A percentile compares a stretch with the other conserved stretches of the same genome.
These are phyloP conservation scores for Kuschelorhynchus macadamiae DNA, from an alignment of 2,888 invertebrate species.

Conservation along the genomic window DNA sequence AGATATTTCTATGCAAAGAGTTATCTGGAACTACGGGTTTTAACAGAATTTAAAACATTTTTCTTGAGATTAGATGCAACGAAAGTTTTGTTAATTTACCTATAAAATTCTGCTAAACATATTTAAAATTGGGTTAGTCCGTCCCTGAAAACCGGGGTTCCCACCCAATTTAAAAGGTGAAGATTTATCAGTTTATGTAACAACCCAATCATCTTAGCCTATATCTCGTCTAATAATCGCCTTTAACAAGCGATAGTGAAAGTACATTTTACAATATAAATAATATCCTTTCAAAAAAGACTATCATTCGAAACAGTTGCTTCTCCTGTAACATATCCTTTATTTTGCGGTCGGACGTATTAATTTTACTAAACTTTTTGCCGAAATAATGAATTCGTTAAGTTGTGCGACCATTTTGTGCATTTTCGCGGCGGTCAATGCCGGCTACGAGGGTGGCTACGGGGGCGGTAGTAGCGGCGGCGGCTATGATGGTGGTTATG, in stretches of 20 bases:
- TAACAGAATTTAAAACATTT: too few relatives aligned
- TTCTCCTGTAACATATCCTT: conserved; percentile 3
- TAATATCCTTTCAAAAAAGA: conserved; percentile 49
- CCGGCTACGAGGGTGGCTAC: conserved; percentile 55
- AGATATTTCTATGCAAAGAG: too few relatives aligned
- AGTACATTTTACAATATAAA: conserved; percentile 44
- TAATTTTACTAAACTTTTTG: not conserved
- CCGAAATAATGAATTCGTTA: conserved; percentile 7
- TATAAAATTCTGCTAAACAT: too few relatives aligned
- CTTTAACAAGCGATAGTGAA: conserved; percentile 39
- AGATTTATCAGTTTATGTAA: conserved; percentile 14
- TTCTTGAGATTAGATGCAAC: too few relatives aligned
- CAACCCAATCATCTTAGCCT: conserved; percentile 6
- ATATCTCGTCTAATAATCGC: conserved; percentile 15
- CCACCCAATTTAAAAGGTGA: conserved; percentile 6
- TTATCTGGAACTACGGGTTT: too few relatives aligned
- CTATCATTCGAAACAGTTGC: conserved; percentile 54
- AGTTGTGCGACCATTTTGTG: conserved; percentile 62
- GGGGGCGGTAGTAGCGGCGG: conserved; percentile 56
- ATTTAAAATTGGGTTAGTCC: too few relatives aligned
- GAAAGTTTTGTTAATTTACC: too few relatives aligned
- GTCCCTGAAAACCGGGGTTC: not conserved
- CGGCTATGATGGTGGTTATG: conserved; percentile 62
- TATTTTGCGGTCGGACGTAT: not conserved
- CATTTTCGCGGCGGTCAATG: conserved; percentile 63